A percentile compares a stretch with the other conserved stretches of the same genome.
Evolutionary conservation across 92 coral and sea anemone genomes (phyloP).

Genomic region (Nematostella vectensis): DNA sequence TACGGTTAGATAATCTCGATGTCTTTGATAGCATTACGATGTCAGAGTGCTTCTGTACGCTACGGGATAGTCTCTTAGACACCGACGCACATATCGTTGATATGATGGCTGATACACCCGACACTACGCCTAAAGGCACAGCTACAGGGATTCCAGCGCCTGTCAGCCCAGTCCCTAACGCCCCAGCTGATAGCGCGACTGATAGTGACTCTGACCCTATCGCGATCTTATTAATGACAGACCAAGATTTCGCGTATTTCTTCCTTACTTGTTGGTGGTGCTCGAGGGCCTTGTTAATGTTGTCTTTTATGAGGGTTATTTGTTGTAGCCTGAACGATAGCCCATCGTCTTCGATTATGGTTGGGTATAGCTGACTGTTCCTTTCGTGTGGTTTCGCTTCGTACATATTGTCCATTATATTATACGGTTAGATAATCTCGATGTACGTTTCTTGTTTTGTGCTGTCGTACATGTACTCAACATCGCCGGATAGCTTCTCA

Average conservation of each 20-base stretch:
- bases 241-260: not conserved
- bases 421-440: not conserved
- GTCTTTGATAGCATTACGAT: not conserved
- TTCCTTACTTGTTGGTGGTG: not conserved
- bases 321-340: not conserved
- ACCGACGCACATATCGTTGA: not conserved
- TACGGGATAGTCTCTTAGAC: not conserved
- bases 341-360: not conserved
- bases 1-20: too few relatives aligned
- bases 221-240: not conserved
- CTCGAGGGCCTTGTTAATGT: not conserved
- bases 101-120: not conserved
- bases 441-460: not conserved
- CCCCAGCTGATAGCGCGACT: not conserved
- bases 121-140: not conserved
- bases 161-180: not conserved
- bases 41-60: not conserved
- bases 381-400: not conserved
- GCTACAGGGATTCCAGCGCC: conserved; percentile 1
- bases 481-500: not conserved
- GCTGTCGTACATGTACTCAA: not conserved
- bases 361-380: not conserved
- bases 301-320: not conserved
- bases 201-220: not conserved
- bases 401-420: not conserved